Conservation (phyloP, 2,888 invertebrate species). For the Rhingia campestris region DNA sequence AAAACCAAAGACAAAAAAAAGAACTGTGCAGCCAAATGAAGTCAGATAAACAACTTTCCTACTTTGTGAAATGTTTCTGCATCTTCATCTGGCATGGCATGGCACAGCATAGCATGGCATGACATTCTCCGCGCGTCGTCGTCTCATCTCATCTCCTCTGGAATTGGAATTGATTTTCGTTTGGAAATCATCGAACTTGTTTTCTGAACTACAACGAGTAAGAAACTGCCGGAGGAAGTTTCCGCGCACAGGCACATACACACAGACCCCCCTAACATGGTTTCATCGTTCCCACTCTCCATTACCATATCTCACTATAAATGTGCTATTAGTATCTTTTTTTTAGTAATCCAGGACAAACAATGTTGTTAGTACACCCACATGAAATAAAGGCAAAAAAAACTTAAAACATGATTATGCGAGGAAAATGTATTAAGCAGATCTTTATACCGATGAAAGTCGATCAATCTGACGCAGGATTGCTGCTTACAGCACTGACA, state of each 20-base stretch:
- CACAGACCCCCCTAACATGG: neutral
- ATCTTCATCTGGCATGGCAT: constrained; percentile 52
- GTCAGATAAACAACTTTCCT: constrained; percentile 69
- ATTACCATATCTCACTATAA: constrained; percentile 34
- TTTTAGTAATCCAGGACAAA: constrained; percentile 49
- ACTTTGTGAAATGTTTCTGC: constrained; percentile 49
- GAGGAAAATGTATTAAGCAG: constrained; percentile 29
- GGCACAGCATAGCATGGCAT: constrained; percentile 1
- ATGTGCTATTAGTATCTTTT: constrained; percentile 49
- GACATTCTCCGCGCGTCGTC: constrained; percentile 9
- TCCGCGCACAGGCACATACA: constrained; percentile 21
- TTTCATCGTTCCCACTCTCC: neutral
- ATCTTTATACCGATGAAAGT: constrained; percentile 53
- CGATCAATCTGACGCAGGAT: constrained; percentile 56
- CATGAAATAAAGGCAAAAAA: neutral
- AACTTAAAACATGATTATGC: neutral
- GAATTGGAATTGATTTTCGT: constrained; percentile 67
- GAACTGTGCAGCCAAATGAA: constrained; percentile 59
- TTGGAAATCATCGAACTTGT: constrained; percentile 63
- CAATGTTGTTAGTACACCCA: constrained; percentile 38
- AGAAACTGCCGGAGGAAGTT: constrained; percentile 43
- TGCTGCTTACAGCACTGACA: constrained; percentile 48
- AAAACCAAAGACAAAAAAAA: constrained; percentile 14
- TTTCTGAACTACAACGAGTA: constrained; percentile 22
- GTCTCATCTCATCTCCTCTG: constrained; percentile 21